Percentiles rank a stretch among this genome's conserved stretches.
phyloP scores from a whole-genome alignment of 2,888 invertebrate genomes.

The Proisotoma minuta region DNA sequence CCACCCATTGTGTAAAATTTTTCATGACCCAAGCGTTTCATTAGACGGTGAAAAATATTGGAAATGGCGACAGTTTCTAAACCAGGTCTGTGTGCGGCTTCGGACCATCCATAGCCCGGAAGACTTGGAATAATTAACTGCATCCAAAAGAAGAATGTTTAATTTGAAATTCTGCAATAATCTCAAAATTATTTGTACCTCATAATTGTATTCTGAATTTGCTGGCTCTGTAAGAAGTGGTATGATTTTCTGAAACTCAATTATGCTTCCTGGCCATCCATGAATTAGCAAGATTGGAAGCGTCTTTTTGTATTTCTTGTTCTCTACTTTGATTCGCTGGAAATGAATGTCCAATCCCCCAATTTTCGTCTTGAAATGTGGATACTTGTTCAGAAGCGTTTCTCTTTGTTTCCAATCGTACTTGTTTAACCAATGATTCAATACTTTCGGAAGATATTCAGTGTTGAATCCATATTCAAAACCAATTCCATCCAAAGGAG shows the following conservation, averaged over 20 bases:
- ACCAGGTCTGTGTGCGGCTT: slow-evolving; percentile 52
- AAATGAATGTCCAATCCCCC: slow-evolving; percentile 73
- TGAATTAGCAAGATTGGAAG: slow-evolving; percentile 38
- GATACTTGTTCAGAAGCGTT: slow-evolving; percentile 64
- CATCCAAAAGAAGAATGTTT: slow-evolving; percentile 17
- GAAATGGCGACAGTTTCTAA: slow-evolving; percentile 54
- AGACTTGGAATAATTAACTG: slow-evolving; percentile 54
- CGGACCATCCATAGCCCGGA: slow-evolving; percentile 57
- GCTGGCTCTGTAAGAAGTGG: slow-evolving; percentile 54
- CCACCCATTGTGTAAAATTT: slow-evolving; percentile 63
- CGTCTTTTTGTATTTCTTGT: slow-evolving; percentile 24
- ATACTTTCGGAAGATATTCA: slow-evolving; percentile 60
- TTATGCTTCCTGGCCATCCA: slow-evolving; percentile 45
- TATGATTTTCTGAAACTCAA: slow-evolving; percentile 47
- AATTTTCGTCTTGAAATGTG: slow-evolving; percentile 70
- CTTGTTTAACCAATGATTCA: slow-evolving; percentile 69
- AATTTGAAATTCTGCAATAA: slow-evolving; percentile 52
- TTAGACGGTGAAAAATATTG: slow-evolving; percentile 62
- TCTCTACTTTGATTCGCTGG: slow-evolving; percentile 59
- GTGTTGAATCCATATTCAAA: slow-evolving; percentile 80
- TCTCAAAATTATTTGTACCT: slow-evolving; percentile 53
- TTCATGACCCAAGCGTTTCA: slow-evolving; percentile 64
- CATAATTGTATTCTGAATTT: slow-evolving; percentile 55
- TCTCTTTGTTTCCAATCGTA: slow-evolving; percentile 71
- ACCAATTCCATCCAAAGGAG: slow-evolving; percentile 54